A percentile compares a stretch with the other conserved stretches of the same genome.
These are phyloP conservation scores for Drosophila sp. DNA, from an alignment of 1,140 invertebrate genomes.

Conservation along the genomic window DNA sequence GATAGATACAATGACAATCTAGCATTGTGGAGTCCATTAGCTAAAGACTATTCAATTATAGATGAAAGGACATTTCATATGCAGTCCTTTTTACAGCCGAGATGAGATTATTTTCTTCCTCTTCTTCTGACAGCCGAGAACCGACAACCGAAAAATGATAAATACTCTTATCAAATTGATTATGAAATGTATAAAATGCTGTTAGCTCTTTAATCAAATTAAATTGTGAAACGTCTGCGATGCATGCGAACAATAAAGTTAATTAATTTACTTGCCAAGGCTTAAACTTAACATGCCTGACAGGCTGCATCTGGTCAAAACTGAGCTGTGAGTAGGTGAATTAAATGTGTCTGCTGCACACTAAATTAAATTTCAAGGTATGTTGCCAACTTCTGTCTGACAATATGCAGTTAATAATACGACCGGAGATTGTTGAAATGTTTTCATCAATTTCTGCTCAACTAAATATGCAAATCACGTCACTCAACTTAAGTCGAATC, in stretches of 20 bases:
- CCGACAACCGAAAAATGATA: slow-evolving; percentile 49
- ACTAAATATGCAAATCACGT: slow-evolving; percentile 74
- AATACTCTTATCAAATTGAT: slow-evolving; percentile 59
- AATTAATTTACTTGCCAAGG: slow-evolving; percentile 71
- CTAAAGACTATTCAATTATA: slow-evolving; percentile 52
- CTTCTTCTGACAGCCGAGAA: not conserved
- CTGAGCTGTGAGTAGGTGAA: not conserved
- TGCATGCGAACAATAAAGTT: slow-evolving; percentile 67
- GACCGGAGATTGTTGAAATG: slow-evolving; percentile 21
- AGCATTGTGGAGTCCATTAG: slow-evolving; percentile 51
- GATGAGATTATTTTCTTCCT: not conserved
- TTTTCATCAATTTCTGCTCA: slow-evolving; percentile 41
- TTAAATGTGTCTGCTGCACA: slow-evolving; percentile 36
- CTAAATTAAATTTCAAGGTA: slow-evolving; percentile 73
- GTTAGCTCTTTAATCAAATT: slow-evolving; percentile 73
- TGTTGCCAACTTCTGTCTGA: slow-evolving; percentile 27
- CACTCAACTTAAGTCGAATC: not conserved
- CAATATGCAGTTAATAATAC: slow-evolving; percentile 65
- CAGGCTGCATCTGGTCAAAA: slow-evolving; percentile 10
- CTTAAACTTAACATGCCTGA: slow-evolving; percentile 41
- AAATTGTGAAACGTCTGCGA: slow-evolving; percentile 30
- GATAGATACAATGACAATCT: not conserved
- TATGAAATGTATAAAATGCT: slow-evolving; percentile 45
- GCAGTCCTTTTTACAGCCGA: slow-evolving; percentile 3
- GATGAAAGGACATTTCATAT: slow-evolving; percentile 18